Evolutionary conservation across 37 sponge, comb jelly and placozoan species (phyloP).

Genomic region (Halichondria panicea): DNA sequence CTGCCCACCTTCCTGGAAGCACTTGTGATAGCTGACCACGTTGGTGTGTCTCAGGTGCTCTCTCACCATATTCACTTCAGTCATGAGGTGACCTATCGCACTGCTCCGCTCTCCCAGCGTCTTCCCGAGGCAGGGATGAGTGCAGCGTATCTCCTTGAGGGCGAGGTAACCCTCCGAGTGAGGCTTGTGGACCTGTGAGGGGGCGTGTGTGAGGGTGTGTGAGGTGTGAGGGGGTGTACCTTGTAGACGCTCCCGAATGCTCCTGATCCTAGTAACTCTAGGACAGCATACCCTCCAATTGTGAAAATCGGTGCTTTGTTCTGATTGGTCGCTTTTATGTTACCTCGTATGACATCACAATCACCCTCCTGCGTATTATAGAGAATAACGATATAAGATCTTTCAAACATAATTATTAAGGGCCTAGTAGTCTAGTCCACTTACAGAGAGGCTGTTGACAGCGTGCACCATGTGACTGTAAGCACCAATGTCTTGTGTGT

Average conservation of each 20-base stretch:
- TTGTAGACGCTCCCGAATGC: slow-evolving; percentile 94
- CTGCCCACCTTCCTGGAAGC: slow-evolving; percentile 68
- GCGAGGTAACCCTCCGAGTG: slow-evolving; percentile 49
- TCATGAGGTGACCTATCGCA: slow-evolving; percentile 69
- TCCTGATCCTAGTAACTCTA: slow-evolving; percentile 84
- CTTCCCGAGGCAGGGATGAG: slow-evolving; percentile 61
- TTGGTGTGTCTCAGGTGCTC: slow-evolving; percentile 80
- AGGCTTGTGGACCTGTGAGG: slow-evolving; percentile 31
- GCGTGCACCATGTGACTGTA: slow-evolving; percentile 54
- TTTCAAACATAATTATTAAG: background rate
- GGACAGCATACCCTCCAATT: slow-evolving; percentile 66
- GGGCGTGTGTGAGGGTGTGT: background rate
- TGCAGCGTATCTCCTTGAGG: slow-evolving; percentile 79
- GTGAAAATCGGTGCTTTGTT: slow-evolving; percentile 56
- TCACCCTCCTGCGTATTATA: slow-evolving; percentile 53
- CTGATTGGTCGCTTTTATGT: slow-evolving; percentile 51
- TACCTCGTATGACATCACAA: slow-evolving; percentile 7
- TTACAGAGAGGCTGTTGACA: slow-evolving; percentile 63
- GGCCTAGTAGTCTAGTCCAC: background rate
- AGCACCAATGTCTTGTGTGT: slow-evolving; percentile 56
- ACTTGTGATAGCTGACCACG: slow-evolving; percentile 78
- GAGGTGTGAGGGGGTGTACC: slow-evolving; percentile 39
- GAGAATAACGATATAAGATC: background rate
- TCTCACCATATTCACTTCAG: slow-evolving; percentile 81
- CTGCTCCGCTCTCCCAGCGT: slow-evolving; percentile 51